Evolutionary conservation across 92 coral and sea anemone genomes (phyloP).

Genomic region (Phymanthus crucifer): DNA sequence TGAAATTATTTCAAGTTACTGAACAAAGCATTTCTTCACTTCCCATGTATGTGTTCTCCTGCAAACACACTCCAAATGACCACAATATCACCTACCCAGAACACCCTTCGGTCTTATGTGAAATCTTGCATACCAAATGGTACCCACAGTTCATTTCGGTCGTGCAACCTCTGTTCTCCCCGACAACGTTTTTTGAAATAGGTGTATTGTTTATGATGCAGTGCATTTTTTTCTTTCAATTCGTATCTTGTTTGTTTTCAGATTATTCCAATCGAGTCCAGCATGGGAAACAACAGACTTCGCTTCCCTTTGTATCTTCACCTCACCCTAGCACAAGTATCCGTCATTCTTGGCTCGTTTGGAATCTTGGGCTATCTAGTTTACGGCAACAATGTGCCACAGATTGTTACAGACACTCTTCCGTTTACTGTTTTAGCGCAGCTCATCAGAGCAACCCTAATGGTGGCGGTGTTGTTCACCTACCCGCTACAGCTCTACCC

Average conservation of each 20-base stretch:
- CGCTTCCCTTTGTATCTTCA: slow-evolving; percentile 91
- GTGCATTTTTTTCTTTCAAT: too few relatives aligned
- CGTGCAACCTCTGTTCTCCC: too few relatives aligned
- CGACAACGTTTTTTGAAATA: too few relatives aligned
- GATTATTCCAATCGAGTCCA: slow-evolving; percentile 93
- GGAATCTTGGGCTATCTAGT: slow-evolving; percentile 88
- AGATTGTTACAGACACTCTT: slow-evolving; percentile 79
- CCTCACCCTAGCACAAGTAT: slow-evolving; percentile 66
- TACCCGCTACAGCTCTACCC: slow-evolving; percentile 92
- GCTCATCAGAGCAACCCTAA: slow-evolving; percentile 65
- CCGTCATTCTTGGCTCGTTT: slow-evolving; percentile 79
- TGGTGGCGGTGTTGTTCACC: slow-evolving; percentile 79
- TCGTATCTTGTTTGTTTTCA: slow-evolving; percentile 17
- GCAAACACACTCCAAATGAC: too few relatives aligned
- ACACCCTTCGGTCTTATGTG: too few relatives aligned
- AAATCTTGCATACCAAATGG: too few relatives aligned
- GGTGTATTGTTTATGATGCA: too few relatives aligned
- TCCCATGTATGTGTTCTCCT: too few relatives aligned
- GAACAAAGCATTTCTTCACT: too few relatives aligned
- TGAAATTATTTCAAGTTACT: too few relatives aligned
- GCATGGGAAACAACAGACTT: slow-evolving; percentile 87
- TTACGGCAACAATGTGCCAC: slow-evolving; percentile 79
- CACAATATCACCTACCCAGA: too few relatives aligned
- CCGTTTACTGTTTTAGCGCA: slow-evolving; percentile 59
- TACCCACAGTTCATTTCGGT: too few relatives aligned